Evolutionary conservation across 2,888 invertebrate species (phyloP).

Genomic region (Notodonta ziczac): DNA sequence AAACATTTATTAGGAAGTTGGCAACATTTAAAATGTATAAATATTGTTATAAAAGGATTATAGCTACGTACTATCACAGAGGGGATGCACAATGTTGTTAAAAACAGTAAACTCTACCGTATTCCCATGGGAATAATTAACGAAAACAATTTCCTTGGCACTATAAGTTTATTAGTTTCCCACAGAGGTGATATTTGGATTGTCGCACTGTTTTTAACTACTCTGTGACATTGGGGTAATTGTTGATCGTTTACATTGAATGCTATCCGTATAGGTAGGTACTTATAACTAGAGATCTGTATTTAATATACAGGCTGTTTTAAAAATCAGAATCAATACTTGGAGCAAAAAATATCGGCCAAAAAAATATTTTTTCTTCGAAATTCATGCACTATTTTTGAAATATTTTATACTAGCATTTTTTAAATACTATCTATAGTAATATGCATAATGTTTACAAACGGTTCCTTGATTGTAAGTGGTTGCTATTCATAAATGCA

Average conservation of each 20-base stretch:
- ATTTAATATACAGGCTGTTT: neutral
- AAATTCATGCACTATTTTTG: too few species aligned
- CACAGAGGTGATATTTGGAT: neutral
- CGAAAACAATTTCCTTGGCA: too few species aligned
- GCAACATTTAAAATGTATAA: constrained; percentile 20
- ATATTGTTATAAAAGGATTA: constrained; percentile 10
- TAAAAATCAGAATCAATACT: too few species aligned
- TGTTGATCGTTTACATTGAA: neutral
- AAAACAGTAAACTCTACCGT: neutral
- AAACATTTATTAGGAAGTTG: constrained; percentile 10
- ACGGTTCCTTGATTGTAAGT: too few species aligned
- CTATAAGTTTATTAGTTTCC: too few species aligned
- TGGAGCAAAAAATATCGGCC: too few species aligned
- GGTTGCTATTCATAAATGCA: too few species aligned
- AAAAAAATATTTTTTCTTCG: too few species aligned
- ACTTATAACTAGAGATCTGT: neutral
- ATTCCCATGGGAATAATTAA: constrained; percentile 5
- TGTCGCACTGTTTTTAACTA: constrained; percentile 2
- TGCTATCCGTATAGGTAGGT: neutral
- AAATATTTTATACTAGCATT: too few species aligned
- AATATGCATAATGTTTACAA: too few species aligned
- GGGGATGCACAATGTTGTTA: constrained; percentile 5
- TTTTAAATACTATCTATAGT: too few species aligned
- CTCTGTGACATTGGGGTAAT: neutral
- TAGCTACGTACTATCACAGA: constrained; percentile 8